phyloP scores from a whole-genome alignment of 2,797 vertebrate species.

The Notolepis coatsorum region DNA sequence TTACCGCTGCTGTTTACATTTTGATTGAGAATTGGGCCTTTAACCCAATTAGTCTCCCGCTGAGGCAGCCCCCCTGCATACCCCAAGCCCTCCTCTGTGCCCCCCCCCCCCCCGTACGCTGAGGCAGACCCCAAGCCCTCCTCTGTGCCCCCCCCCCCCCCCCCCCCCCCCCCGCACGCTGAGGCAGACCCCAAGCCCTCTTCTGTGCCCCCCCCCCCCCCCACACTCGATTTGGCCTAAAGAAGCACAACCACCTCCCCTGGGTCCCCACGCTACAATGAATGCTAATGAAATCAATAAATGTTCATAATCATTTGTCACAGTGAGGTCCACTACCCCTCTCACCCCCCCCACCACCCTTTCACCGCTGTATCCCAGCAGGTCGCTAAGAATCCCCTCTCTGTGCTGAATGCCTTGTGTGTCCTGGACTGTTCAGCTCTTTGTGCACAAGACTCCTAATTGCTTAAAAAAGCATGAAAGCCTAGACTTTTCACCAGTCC shows the following conservation, averaged over 20 bases:
- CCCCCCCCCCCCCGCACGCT: slow-evolving; percentile 18
- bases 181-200: slow-evolving; percentile 33
- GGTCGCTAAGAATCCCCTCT: slow-evolving; percentile 60
- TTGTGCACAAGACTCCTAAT: slow-evolving; percentile 70
- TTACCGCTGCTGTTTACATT: too few relatives aligned
- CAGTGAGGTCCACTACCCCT: slow-evolving; percentile 61
- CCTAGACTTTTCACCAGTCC: slow-evolving; percentile 71
- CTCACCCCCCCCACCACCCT: slow-evolving; percentile 29
- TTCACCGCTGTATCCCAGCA: slow-evolving; percentile 47
- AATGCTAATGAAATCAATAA: slow-evolving; percentile 85
- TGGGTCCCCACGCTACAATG: slow-evolving; percentile 55
- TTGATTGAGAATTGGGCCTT: slow-evolving; percentile 68
- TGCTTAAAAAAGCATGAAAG: slow-evolving; percentile 70
- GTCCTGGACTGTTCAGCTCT: slow-evolving; percentile 62
- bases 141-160: slow-evolving; percentile 22
- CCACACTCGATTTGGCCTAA: too few relatives aligned
- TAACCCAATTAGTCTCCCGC: slow-evolving; percentile 73
- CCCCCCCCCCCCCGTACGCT: slow-evolving; percentile 24
- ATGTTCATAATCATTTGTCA: slow-evolving; percentile 81
- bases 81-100: slow-evolving; percentile 35
- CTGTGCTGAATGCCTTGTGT: slow-evolving; percentile 69
- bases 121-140: slow-evolving; percentile 45
- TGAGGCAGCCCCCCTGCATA: slow-evolving; percentile 32
- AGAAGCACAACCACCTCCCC: slow-evolving; percentile 13
- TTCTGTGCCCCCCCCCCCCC: neutral